Conservation (phyloP, 2,113 vertebrate genomes). For the Crocuta crocuta region DNA sequence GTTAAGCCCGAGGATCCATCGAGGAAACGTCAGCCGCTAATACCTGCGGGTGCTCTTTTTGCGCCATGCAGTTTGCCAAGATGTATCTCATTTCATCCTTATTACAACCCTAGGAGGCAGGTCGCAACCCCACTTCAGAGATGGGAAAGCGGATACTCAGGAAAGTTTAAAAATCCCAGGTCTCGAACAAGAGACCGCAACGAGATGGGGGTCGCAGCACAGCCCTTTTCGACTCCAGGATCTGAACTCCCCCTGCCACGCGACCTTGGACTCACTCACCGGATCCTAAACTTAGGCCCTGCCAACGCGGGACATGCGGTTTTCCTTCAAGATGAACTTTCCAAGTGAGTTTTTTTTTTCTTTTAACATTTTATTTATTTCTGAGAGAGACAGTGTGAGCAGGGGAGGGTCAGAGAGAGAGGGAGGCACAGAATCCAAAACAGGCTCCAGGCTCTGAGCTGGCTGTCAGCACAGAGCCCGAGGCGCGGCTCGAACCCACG, state of each 20-base stretch:
- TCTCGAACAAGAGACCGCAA: not conserved
- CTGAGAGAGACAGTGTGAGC: too few species aligned
- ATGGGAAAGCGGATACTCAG: not conserved
- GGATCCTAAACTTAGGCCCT: not conserved
- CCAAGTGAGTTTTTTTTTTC: not conserved
- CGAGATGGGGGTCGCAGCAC: not conserved
- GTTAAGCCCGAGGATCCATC: not conserved
- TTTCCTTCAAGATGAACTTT: not conserved
- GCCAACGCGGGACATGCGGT: not conserved
- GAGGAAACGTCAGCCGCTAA: not conserved
- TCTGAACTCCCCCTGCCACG: fast-evolving
- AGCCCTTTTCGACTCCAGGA: not conserved
- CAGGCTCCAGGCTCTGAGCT: too few species aligned
- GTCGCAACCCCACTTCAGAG: not conserved
- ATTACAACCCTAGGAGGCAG: not conserved
- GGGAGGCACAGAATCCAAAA: too few species aligned
- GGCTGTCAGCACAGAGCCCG: too few species aligned
- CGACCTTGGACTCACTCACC: fast-evolving
- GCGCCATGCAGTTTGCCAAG: not conserved
- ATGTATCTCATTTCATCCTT: not conserved
- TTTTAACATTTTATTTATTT: too few species aligned
- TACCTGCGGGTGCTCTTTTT: not conserved
- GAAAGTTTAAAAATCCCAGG: not conserved
- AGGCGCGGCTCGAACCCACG: too few species aligned
- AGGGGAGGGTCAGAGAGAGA: too few species aligned